Conservation (phyloP, 2,888 invertebrate genomes). For the Eugnorisma glareosa region DNA sequence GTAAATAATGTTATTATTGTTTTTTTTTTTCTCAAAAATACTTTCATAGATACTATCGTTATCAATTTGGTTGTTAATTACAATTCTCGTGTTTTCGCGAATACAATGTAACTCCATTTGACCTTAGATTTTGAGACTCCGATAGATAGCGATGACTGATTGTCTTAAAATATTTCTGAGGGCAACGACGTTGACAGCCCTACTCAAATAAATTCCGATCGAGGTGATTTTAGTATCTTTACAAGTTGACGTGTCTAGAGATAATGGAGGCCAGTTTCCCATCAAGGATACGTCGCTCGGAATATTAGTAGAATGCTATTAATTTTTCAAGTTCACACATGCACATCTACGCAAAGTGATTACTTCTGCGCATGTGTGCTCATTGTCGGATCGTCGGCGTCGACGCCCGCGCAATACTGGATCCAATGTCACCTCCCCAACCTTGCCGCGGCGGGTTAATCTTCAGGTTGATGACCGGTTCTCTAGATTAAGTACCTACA, state of each 20-base stretch:
- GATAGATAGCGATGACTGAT: constrained; percentile 42
- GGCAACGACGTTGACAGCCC: constrained; percentile 37
- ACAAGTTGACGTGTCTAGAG: constrained; percentile 41
- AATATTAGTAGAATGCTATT: constrained; percentile 32
- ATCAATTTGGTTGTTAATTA: constrained; percentile 23
- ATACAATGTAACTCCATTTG: constrained; percentile 10
- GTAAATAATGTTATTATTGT: constrained; percentile 21
- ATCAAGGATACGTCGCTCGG: constrained; percentile 38
- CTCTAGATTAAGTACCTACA: constrained; percentile 71
- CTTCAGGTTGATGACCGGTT: constrained; percentile 79
- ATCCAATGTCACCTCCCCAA: constrained; percentile 83
- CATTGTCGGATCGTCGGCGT: constrained; percentile 59
- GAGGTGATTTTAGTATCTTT: constrained; percentile 40
- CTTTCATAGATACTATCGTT: constrained; percentile 7
- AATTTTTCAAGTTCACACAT: constrained; percentile 37
- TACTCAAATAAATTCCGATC: constrained; percentile 24
- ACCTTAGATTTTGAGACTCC: constrained; percentile 16
- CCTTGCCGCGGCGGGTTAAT: constrained; percentile 80
- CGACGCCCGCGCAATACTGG: constrained; percentile 75
- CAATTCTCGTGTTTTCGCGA: background rate
- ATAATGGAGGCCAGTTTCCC: constrained; percentile 49
- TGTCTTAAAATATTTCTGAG: constrained; percentile 12
- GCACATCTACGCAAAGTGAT: constrained; percentile 34
- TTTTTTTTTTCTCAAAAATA: constrained; percentile 31
- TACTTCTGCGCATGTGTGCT: constrained; percentile 47